These are phyloP conservation scores for Amblyornis subalaris DNA, from an alignment of 2,113 vertebrate genomes.

Conservation along the genomic window DNA sequence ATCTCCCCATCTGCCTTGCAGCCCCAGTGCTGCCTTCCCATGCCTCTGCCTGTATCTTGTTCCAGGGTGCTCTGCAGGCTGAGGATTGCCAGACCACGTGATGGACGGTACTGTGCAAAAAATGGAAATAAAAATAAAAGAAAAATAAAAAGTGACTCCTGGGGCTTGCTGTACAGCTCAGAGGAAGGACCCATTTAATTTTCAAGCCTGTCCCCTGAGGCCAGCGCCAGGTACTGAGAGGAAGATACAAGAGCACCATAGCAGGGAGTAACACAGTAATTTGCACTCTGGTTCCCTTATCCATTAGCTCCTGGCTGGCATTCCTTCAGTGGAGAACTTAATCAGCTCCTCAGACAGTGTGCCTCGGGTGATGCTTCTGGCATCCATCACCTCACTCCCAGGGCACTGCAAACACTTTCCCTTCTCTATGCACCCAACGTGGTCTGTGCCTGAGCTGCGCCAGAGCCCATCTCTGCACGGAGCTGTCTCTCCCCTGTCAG, in stretches of 20 bases:
- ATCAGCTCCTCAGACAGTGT: not conserved
- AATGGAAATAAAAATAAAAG: not conserved
- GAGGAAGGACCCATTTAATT: conserved; percentile 15
- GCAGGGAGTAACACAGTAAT: not conserved
- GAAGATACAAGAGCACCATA: not conserved
- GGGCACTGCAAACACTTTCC: not conserved
- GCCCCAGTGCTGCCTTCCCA: not conserved
- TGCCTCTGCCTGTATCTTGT: not conserved
- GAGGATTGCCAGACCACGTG: not conserved
- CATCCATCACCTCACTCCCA: not conserved
- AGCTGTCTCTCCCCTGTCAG: not conserved
- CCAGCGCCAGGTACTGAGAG: not conserved
- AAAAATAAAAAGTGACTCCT: not conserved
- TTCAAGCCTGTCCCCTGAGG: not conserved
- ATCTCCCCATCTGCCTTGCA: not conserved
- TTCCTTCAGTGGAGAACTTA: not conserved
- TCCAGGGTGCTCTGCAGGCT: not conserved
- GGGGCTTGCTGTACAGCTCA: not conserved
- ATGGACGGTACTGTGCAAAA: not conserved
- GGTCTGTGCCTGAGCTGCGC: not conserved
- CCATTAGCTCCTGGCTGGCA: not conserved
- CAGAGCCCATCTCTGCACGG: not conserved
- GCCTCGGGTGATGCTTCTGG: not conserved
- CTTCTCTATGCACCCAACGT: fast-evolving
- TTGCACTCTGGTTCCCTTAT: conserved; percentile 7